phyloP scores from a whole-genome alignment of 1,140 invertebrate genomes.

The Pseudachorutes palmiensis region DNA sequence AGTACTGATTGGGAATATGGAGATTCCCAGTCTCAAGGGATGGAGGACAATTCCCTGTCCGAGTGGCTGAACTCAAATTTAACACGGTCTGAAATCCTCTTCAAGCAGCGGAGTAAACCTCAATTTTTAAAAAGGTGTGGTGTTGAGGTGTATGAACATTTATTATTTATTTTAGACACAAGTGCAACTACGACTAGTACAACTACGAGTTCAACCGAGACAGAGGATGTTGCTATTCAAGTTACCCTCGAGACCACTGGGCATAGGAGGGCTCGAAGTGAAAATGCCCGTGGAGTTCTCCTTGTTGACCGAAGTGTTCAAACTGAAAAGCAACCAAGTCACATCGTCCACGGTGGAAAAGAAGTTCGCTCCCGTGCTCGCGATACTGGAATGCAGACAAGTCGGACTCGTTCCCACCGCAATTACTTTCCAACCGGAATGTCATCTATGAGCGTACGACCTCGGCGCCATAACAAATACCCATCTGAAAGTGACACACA shows the following conservation, averaged over 20 bases:
- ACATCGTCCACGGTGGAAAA: background rate
- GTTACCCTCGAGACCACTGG: too few species aligned
- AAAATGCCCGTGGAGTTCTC: too few species aligned
- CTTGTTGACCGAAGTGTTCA: background rate
- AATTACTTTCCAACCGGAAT: background rate
- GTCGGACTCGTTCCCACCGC: background rate
- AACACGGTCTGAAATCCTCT: constrained; percentile 23
- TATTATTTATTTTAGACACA: too few species aligned
- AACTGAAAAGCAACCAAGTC: background rate
- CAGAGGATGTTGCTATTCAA: too few species aligned
- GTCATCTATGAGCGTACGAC: too few species aligned
- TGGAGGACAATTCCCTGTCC: constrained; percentile 9
- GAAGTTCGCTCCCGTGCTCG: background rate
- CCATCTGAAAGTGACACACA: background rate
- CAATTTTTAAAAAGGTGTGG: too few species aligned
- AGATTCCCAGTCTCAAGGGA: background rate
- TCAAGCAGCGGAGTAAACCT: constrained; percentile 7
- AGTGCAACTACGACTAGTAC: too few species aligned
- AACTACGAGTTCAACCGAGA: too few species aligned
- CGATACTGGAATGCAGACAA: background rate
- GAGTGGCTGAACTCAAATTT: constrained; percentile 19
- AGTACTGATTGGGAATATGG: constrained; percentile 27
- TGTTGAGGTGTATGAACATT: too few species aligned
- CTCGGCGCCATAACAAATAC: too few species aligned
- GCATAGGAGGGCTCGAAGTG: too few species aligned